phyloP scores from a whole-genome alignment of 53 echinoderm and acorn worm genomes.

The Temnopleurus reevesii region DNA sequence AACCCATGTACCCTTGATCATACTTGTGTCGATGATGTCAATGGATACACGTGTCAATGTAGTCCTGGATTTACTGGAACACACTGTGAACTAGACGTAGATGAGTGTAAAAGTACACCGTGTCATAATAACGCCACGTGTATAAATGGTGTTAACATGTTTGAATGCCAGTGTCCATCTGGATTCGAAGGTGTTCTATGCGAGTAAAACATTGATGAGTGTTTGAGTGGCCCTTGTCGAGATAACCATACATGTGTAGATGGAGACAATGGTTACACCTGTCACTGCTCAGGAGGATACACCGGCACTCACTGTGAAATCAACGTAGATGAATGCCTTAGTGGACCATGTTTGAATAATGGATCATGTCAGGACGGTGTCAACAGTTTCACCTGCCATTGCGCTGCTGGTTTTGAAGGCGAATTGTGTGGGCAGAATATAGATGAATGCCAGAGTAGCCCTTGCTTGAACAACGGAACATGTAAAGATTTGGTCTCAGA shows the following conservation, averaged over 20 bases:
- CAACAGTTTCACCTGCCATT: slow-evolving; percentile 22
- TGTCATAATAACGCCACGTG: slow-evolving; percentile 50
- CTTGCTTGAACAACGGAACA: slow-evolving; percentile 35
- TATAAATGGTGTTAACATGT: slow-evolving; percentile 19
- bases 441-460: slow-evolving; percentile 33
- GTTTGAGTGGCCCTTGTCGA: slow-evolving; percentile 32
- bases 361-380: slow-evolving; percentile 31
- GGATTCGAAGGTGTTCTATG: slow-evolving; percentile 50
- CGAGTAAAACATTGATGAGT: slow-evolving; percentile 28
- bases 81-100: slow-evolving; percentile 48
- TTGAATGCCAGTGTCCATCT: slow-evolving; percentile 13
- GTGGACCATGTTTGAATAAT: slow-evolving; percentile 36
- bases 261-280: slow-evolving; percentile 33
- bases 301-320: slow-evolving; percentile 43
- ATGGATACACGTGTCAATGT: slow-evolving; percentile 38
- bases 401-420: slow-evolving; percentile 28
- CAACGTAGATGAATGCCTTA: slow-evolving; percentile 33
- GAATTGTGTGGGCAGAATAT: neutral
- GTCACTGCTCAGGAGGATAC: slow-evolving; percentile 29
- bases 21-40: slow-evolving; percentile 29
- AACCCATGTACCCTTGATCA: slow-evolving; percentile 56
- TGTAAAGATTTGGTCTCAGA: slow-evolving; percentile 27
- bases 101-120: slow-evolving; percentile 44
- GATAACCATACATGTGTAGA: slow-evolving; percentile 41
- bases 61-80: slow-evolving; percentile 44